Conservation (phyloP, 2,888 invertebrate genomes). For the Thymelicus acteon region DNA sequence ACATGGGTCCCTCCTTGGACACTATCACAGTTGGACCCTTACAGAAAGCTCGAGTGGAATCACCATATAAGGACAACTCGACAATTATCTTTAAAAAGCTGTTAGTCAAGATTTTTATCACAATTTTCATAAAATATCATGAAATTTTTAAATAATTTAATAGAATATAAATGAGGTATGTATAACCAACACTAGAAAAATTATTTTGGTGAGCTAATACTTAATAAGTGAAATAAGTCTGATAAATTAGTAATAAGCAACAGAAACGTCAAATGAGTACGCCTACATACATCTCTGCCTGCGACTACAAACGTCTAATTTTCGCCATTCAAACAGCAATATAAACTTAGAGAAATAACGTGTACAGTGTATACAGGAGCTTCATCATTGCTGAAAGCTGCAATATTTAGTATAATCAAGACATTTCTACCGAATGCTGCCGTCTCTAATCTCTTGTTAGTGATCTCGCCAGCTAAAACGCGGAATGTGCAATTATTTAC, state of each 20-base stretch:
- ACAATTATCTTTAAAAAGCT: background rate
- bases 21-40: constrained; percentile 9
- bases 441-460: background rate
- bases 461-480: constrained; percentile 7
- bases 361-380: background rate
- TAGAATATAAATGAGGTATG: constrained; percentile 50
- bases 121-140: constrained; percentile 46
- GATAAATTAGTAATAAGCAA: constrained; percentile 57
- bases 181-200: constrained; percentile 61
- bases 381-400: background rate
- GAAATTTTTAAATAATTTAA: constrained; percentile 17
- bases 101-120: constrained; percentile 48
- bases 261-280: constrained; percentile 24
- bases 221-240: constrained; percentile 60
- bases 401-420: background rate
- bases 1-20: background rate
- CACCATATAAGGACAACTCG: constrained; percentile 4
- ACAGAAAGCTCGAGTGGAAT: background rate
- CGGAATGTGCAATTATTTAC: constrained; percentile 28
- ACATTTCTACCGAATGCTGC: background rate
- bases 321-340: constrained; percentile 2
- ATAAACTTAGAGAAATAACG: background rate
- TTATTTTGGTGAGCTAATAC: constrained; percentile 81
- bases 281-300: constrained; percentile 32
- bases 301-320: constrained; percentile 1